Percentiles rank a stretch among this genome's conserved stretches.
Evolutionary conservation across 2,797 vertebrate genomes (phyloP).

Genomic region (Masticophis lateralis): DNA sequence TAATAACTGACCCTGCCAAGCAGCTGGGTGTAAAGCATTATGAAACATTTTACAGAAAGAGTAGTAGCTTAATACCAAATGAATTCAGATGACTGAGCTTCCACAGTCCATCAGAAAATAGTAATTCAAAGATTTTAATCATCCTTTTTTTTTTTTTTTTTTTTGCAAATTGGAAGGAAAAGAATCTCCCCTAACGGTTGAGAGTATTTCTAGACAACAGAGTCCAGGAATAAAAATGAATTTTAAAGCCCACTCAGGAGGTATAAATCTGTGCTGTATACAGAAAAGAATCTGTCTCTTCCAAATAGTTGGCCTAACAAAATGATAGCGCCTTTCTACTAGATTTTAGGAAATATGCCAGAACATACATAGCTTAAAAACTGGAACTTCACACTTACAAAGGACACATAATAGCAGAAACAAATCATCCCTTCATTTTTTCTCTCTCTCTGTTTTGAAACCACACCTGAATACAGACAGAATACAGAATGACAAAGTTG

Average conservation of each 20-base stretch:
- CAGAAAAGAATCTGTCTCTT: background rate
- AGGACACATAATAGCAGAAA: background rate
- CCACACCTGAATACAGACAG: background rate
- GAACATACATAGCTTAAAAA: background rate
- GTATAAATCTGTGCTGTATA: background rate
- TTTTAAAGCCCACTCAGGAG: background rate
- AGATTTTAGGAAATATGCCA: background rate
- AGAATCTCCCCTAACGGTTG: background rate
- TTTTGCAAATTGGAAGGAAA: background rate
- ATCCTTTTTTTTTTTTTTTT: background rate
- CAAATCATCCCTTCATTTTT: background rate
- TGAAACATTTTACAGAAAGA: background rate
- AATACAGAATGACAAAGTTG: too few relatives aligned
- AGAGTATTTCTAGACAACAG: background rate
- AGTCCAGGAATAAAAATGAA: background rate
- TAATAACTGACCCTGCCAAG: background rate
- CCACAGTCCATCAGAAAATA: background rate
- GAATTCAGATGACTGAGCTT: background rate
- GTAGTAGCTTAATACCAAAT: background rate
- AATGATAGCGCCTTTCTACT: background rate
- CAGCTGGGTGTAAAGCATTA: background rate
- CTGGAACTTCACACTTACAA: background rate
- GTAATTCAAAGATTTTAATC: background rate
- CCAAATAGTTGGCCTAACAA: background rate
- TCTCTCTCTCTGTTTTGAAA: background rate